phyloP scores from a whole-genome alignment of 2,888 invertebrate species.

The Smittia sp. region DNA sequence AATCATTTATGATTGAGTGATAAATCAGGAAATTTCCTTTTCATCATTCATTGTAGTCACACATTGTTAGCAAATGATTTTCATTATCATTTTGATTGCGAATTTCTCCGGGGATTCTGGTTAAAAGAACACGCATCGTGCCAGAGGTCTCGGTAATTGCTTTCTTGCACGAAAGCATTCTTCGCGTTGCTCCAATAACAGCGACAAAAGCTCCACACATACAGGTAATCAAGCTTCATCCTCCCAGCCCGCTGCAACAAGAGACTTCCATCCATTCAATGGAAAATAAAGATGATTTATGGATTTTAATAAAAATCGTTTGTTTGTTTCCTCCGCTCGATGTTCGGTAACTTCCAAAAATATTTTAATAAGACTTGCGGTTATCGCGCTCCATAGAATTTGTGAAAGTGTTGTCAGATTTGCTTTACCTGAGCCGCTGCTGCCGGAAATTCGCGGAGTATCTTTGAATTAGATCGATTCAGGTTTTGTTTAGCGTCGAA shows the following conservation, averaged over 20 bases:
- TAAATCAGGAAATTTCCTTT: background rate
- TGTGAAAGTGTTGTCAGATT: no score
- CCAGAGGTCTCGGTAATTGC: background rate
- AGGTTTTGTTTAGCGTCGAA: no score
- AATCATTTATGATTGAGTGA: no score
- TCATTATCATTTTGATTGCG: conserved; percentile 32
- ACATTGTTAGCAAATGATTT: conserved; percentile 30
- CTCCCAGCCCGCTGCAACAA: background rate
- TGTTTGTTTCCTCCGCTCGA: background rate
- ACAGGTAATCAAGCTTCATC: background rate
- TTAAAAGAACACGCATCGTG: background rate
- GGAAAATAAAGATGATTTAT: conserved; percentile 3
- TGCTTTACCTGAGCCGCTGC: no score
- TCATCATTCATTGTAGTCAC: conserved; percentile 1
- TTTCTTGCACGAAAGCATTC: background rate
- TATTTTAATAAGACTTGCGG: no score
- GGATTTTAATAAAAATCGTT: background rate
- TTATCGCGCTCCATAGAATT: no score
- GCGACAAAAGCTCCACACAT: background rate
- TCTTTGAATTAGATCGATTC: no score
- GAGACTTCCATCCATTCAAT: conserved; percentile 2
- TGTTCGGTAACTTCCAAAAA: background rate
- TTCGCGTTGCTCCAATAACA: background rate
- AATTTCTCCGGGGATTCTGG: background rate
- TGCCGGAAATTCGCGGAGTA: no score